Base-by-base conservation (phyloP, 2,888 invertebrate species). In the Eristalinus aeneus region DNA sequence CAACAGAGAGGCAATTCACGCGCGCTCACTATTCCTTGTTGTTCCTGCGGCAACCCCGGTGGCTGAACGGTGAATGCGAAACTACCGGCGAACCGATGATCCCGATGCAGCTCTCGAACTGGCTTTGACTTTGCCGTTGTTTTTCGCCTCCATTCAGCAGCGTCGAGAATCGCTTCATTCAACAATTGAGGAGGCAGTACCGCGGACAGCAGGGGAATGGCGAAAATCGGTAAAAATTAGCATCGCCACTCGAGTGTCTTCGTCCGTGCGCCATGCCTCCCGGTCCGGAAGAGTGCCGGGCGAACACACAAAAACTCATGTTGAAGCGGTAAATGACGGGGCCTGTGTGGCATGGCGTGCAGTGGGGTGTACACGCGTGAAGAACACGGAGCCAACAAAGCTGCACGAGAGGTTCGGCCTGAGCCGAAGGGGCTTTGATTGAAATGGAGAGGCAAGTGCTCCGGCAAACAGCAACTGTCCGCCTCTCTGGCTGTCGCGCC, bases 151-250 rank as follows among this genome's bases (percentile, higher is more conserved):
- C 81, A 83, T 79, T 85, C 75, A 72, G 27, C 65, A 79, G 61
- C 23, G 86, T 67, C 34, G 87, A 67, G 71, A 83, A 80, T 78
- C 72, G 85, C 77, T 82, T 77, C 73, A 86, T 74, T 82, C 82
- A 82, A 86, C 82, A 78, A 82, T 78, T 86, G 86, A 77, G 34
- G 22, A 53, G 36, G 46, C 8, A n/a, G 39, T 0, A 6, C 8
- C 16, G 36, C 31, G 71, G 46, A 32, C 34, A 11, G 53, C 53
- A 20, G n/a, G 73, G 73, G 63, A 83, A 84, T 46, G 46, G 65
- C 36, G 82, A 86, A 86, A 86, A 86, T 78, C 77, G 86, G 65
- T 82, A 86, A 86, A 86, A 82, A 86, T 86, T 86, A 81, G 86
- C 86, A 77, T 82, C 69, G 77, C 81, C 77, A 78, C 65, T 81